A percentile compares a stretch with the other conserved stretches of the same genome.
Conservation (phyloP, 2,113 vertebrate species). For the Pristiophorus japonicus region DNA sequence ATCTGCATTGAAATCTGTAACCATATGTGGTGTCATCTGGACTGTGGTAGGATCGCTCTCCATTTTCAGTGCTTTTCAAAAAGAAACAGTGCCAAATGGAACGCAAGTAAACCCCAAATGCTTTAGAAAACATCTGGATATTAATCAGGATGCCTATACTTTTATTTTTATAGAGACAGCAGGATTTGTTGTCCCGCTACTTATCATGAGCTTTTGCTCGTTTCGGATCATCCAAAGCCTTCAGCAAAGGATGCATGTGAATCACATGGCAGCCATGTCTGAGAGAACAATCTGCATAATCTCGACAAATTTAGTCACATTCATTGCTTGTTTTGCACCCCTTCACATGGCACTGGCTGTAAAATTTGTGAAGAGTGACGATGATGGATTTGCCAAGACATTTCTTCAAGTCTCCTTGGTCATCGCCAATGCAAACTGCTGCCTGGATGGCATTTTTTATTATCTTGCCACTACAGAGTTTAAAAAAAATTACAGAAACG, state of each 20-base stretch:
- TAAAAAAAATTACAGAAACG: conserved; percentile 40
- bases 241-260: conserved; percentile 40
- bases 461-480: conserved; percentile 61
- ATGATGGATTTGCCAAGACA: conserved; percentile 38
- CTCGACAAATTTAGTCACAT: conserved; percentile 56
- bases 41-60: neutral
- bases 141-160: accelerated
- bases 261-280: conserved; percentile 31
- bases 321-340: conserved; percentile 59
- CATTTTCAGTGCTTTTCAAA: neutral
- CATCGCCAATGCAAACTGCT: conserved; percentile 60
- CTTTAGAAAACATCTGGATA: conserved; percentile 40
- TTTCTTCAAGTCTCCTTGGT: conserved; percentile 52
- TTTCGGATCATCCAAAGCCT: conserved; percentile 50
- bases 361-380: conserved; percentile 45
- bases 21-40: conserved; percentile 54
- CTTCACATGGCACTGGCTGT: conserved; percentile 48
- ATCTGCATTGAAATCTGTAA: conserved; percentile 50
- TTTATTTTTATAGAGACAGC: conserved; percentile 41
- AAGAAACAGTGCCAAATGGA: neutral
- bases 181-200: conserved; percentile 52
- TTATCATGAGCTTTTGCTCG: conserved; percentile 58
- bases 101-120: conserved; percentile 31
- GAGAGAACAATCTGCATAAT: conserved; percentile 48
- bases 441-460: conserved; percentile 57